These are phyloP conservation scores for Triops cancriformis DNA, from an alignment of 1,140 invertebrate species.

Conservation along the genomic window DNA sequence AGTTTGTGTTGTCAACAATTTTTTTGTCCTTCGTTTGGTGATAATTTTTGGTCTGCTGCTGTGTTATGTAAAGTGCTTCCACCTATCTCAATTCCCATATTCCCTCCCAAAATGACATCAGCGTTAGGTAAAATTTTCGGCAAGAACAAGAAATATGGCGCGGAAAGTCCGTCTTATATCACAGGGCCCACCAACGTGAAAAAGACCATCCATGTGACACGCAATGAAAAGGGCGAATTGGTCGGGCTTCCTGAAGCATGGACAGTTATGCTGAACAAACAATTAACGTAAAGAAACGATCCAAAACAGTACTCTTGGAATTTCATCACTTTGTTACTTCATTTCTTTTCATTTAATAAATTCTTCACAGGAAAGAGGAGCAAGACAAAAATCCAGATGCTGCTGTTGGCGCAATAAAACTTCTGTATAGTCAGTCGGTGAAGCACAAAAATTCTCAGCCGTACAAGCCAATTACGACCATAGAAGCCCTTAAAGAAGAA, in stretches of 20 bases:
- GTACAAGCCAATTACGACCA: slow-evolving; percentile 69
- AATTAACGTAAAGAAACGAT: slow-evolving; percentile 57
- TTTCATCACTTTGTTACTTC: background rate
- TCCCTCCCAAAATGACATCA: background rate
- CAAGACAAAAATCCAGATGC: slow-evolving; percentile 86
- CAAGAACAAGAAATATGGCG: background rate
- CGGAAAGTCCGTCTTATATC: slow-evolving; percentile 47
- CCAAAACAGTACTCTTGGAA: background rate
- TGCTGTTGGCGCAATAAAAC: slow-evolving; percentile 76
- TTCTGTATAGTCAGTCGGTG: slow-evolving; percentile 76
- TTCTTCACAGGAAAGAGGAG: slow-evolving; percentile 58
- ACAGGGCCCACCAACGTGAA: slow-evolving; percentile 66
- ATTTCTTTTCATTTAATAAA: too few species aligned
- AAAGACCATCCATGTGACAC: slow-evolving; percentile 70
- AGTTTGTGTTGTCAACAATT: background rate
- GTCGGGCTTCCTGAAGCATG: slow-evolving; percentile 69
- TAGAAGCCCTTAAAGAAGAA: slow-evolving; percentile 64
- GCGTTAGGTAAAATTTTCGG: background rate
- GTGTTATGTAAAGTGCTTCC: background rate
- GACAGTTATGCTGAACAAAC: slow-evolving; percentile 67
- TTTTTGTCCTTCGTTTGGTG: background rate
- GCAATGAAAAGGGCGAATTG: slow-evolving; percentile 65
- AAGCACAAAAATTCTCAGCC: slow-evolving; percentile 60
- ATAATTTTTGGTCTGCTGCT: background rate
- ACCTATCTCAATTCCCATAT: background rate